These are phyloP conservation scores for Stegastes partitus DNA, from an alignment of 2,113 vertebrate species.

Conservation along the genomic window DNA sequence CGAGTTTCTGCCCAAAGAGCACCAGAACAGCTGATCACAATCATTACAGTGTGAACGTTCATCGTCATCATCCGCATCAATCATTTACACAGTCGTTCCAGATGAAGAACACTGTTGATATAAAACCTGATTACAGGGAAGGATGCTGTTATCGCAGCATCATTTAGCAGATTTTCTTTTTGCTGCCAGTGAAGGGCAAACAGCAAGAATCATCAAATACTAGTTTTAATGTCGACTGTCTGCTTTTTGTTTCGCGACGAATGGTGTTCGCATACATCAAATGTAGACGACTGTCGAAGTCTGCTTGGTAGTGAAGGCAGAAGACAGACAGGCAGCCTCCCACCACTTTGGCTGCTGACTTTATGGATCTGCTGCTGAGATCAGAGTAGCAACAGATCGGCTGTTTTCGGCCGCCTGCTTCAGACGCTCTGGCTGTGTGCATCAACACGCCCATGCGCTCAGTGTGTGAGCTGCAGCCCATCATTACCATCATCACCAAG, in stretches of 20 bases:
- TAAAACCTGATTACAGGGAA: too few species aligned
- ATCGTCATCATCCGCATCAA: background rate
- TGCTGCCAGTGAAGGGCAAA: background rate
- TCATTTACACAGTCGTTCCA: too few species aligned
- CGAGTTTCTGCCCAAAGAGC: background rate
- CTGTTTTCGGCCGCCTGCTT: slow-evolving; percentile 34
- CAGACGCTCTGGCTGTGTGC: slow-evolving; percentile 18
- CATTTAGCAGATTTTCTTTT: too few species aligned
- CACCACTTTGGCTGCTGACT: slow-evolving; percentile 14
- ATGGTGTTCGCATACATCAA: background rate
- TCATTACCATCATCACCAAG: slow-evolving; percentile 28
- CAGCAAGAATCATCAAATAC: background rate
- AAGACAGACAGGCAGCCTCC: slow-evolving; percentile 11
- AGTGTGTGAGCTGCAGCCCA: slow-evolving; percentile 39
- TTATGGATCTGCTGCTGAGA: slow-evolving; percentile 34
- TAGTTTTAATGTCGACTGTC: background rate
- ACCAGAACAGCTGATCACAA: slow-evolving; percentile 11
- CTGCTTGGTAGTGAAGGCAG: background rate
- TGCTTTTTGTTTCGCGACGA: slow-evolving; percentile 2
- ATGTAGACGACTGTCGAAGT: slow-evolving; percentile 16
- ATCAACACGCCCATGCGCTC: slow-evolving; percentile 28
- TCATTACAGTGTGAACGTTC: background rate
- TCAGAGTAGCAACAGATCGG: slow-evolving; percentile 35
- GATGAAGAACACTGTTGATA: too few species aligned
- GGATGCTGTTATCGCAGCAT: too few species aligned